phyloP scores from a whole-genome alignment of 2,888 invertebrate genomes.

The Platerodrilus igneus region DNA sequence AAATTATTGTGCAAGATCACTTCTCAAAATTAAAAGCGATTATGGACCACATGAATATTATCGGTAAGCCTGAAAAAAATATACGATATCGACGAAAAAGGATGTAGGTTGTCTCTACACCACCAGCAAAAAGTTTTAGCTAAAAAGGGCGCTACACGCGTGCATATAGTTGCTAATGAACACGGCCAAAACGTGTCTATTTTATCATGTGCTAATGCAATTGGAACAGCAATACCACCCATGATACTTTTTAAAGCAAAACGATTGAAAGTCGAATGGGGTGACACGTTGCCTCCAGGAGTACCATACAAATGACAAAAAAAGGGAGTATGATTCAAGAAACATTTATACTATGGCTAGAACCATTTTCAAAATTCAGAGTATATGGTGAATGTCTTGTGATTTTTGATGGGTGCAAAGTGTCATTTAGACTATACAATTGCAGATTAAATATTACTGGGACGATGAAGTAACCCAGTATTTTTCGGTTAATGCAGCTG shows the following conservation, averaged over 20 bases:
- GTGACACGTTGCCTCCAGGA: conserved; percentile 19
- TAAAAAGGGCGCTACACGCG: conserved; percentile 28
- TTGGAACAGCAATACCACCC: conserved; percentile 30
- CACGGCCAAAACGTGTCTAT: conserved; percentile 35
- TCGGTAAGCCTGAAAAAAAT: conserved; percentile 26
- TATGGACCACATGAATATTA: conserved; percentile 14
- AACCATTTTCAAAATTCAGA: no score
- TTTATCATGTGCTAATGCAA: conserved; percentile 31
- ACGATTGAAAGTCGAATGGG: conserved; percentile 22
- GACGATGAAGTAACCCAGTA: no score
- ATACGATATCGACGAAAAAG: conserved; percentile 33
- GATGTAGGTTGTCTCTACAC: conserved; percentile 28
- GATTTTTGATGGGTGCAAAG: no score
- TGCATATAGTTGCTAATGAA: conserved; percentile 31
- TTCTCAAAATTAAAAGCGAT: conserved; percentile 27
- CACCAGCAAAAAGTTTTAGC: conserved; percentile 26
- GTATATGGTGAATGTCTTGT: no score
- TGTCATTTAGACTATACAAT: conserved; percentile 26
- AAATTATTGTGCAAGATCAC: conserved; percentile 28
- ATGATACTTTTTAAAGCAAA: conserved; percentile 29
- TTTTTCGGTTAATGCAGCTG: no score
- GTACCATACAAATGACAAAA: no score
- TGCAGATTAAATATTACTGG: no score
- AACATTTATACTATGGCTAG: no score
- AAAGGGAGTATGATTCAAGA: no score